Evolutionary conservation across 2,888 invertebrate species (phyloP), one percentile per base, ranked within the genome.

Genomic region (Seira ritae): DNA sequence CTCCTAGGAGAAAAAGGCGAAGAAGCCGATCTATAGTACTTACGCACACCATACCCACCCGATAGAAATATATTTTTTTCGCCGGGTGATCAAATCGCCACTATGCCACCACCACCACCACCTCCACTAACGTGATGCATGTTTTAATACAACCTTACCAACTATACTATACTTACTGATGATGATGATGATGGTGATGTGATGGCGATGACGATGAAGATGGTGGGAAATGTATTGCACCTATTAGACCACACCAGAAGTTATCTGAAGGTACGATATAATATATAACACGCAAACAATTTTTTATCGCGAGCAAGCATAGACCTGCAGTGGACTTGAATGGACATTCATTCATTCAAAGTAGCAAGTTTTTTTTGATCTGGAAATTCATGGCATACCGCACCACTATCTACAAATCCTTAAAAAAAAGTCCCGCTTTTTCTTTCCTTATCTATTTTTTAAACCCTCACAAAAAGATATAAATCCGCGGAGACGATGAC

Each of bases 311-410:
- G 50, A 65, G 17, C 8, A 19, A 4, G 73, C 6, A 72, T 67
- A 37, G 50, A 78, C 78, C 70, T 37, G 79, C 72, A n/a, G 31
- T 31, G 3, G 31, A 31, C 31, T 31, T 2, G 31, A 31, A 2
- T 31, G 79, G 79, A 80, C 79, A 80, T 60, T 80, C 79, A 80
- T 60, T 80, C 79, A 79, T 73, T 71, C 78, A 80, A 70, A 72
- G 71, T 71, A 31, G 67, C 72, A 73, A 75, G 42, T 67, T 66
- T 31, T 80, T 80, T 31, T 80, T 80, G 73, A 80, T 73, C 79
- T 73, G 55, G 31, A 73, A 80, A 80, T 80, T 72, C 79, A 80
- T 80, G 73, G 79, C 68, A 68, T 68, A 31, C 66, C 79, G 68
- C 55, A 55, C 67, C 67, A 80, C 77, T 71, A 31, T 31, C 31